Evolutionary conservation across 2,888 invertebrate species (phyloP).

Genomic region (Caenorhabditis plicata): DNA sequence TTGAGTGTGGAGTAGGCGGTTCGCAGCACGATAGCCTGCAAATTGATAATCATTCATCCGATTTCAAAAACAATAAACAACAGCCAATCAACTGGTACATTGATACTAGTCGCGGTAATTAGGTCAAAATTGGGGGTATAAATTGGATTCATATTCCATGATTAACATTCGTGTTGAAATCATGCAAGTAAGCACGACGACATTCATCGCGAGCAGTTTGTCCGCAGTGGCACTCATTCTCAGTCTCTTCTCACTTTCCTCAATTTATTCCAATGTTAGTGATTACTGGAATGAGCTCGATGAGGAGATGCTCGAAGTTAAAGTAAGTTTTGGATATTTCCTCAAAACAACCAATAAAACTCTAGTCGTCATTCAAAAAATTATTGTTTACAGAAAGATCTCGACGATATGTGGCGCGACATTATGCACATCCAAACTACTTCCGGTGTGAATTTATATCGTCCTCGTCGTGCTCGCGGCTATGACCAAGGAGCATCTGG

Average conservation of each 20-base stretch:
- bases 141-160: not conserved
- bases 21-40: slow-evolving; percentile 77
- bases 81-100: too few species aligned
- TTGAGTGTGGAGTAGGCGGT: slow-evolving; percentile 75
- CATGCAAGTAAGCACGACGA: slow-evolving; percentile 39
- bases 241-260: slow-evolving; percentile 30
- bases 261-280: slow-evolving; percentile 36
- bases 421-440: slow-evolving; percentile 29
- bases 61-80: too few species aligned
- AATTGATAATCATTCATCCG: slow-evolving; percentile 55
- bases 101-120: not conserved
- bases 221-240: slow-evolving; percentile 34
- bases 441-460: slow-evolving; percentile 13
- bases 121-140: slow-evolving; percentile 2
- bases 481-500: slow-evolving; percentile 9
- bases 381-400: slow-evolving; percentile 10
- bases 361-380: not conserved
- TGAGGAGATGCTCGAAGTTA: slow-evolving; percentile 34
- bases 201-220: slow-evolving; percentile 39
- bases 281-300: slow-evolving; percentile 42
- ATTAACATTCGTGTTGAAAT: not conserved
- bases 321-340: slow-evolving; percentile 5
- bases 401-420: slow-evolving; percentile 38
- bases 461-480: slow-evolving; percentile 18
- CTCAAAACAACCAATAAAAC: not conserved